Percentiles rank a stretch among this genome's conserved stretches.
phyloP scores from a whole-genome alignment of 2,888 invertebrate genomes.

The Eupithecia subumbrata region DNA sequence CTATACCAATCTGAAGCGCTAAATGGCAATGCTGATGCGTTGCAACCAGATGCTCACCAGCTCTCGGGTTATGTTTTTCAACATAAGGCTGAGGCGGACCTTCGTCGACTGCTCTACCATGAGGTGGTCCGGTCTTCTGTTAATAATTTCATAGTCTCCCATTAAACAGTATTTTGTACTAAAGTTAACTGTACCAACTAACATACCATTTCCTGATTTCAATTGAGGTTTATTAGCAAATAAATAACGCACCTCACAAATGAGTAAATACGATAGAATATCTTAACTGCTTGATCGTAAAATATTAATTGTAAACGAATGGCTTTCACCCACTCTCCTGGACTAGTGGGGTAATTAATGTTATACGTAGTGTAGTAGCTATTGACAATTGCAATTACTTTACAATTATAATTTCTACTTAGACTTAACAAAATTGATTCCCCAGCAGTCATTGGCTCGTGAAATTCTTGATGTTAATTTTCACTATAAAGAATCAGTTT shows the following conservation, averaged over 20 bases:
- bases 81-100: neutral
- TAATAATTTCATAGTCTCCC: neutral
- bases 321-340: constrained; percentile 17
- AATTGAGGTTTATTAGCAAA: constrained; percentile 42
- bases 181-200: constrained; percentile 7
- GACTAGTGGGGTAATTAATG: constrained; percentile 1
- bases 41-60: neutral
- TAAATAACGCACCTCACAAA: constrained; percentile 35
- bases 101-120: neutral
- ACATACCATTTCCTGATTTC: constrained; percentile 32
- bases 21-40: too few relatives aligned
- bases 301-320: constrained; percentile 26
- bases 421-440: too few relatives aligned
- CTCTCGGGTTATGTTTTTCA: neutral
- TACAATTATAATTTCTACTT: neutral
- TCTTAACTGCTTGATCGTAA: constrained; percentile 38
- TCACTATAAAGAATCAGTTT: neutral
- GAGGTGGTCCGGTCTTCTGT: neutral
- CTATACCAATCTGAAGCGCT: too few relatives aligned
- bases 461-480: neutral
- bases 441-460: neutral
- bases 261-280: constrained; percentile 23
- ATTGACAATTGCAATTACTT: neutral
- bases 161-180: neutral
- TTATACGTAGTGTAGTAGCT: neutral